Base-by-base conservation (phyloP, 2,113 vertebrate genomes). In the Lonchura striata region DNA sequence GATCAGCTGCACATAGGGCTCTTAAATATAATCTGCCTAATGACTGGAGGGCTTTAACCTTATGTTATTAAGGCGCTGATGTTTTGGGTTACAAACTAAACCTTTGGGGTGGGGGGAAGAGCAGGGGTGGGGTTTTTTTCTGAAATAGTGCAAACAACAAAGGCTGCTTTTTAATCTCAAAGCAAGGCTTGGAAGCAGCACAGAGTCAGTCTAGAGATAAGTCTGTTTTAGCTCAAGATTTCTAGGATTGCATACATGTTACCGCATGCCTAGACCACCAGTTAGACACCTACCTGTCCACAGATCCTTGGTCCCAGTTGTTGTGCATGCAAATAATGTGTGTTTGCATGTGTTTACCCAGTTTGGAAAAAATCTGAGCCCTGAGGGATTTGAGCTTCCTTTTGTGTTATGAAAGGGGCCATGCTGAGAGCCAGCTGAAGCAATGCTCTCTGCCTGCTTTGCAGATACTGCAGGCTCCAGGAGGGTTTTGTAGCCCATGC, bases 281-380 rank as follows among this genome's bases (percentile, higher is more conserved):
- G 50, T 77, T 86, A 95, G 88, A 56, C 76, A 83, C 59, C 78
- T 89, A 74, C 68, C 85, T 85, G 90, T 56, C 92, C 88, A 27
- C 44, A 46, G 68, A 90, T 23, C 82, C 80, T 91, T 92, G 90
- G 82, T 88, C 88, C 85, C 76, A 81, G 12, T 92, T 86, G 47
- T 82, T 82, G 50, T 57, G 68, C 92, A 66, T 90, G 88, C 87
- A 90, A 90, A 94, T 90, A 50, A 44, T 15, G 46, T 11, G 44
- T 90, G 75, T 88, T 87, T 80, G 85, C 33, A 0, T 88, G 83
- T 69, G 54, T 89, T 96, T 95, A 91, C 63, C 49, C 84, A 61
- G 75, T 87, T 77, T 59, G 85, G 78, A 75, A 88, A 92, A 94
- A 91, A 94, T 94, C 71, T 70, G 66, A 92, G 91, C 91, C 96